Evolutionary conservation across 2,797 vertebrate species (phyloP).

Genomic region (Cuculus canorus): DNA sequence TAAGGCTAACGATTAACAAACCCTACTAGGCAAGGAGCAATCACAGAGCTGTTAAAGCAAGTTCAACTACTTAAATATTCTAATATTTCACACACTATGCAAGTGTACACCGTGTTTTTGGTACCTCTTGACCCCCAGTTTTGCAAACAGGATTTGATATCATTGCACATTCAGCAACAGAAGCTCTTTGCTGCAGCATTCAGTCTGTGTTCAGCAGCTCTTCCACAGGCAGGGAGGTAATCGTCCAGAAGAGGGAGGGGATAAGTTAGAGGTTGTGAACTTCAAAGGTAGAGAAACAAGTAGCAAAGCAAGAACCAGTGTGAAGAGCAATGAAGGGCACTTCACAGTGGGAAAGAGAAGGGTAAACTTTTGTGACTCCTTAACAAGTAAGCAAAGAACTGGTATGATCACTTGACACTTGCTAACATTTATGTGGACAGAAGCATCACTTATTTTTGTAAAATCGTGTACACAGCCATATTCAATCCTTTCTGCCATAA

Average conservation of each 20-base stretch:
- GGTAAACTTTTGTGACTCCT: background rate
- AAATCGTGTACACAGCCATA: background rate
- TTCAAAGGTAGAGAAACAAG: background rate
- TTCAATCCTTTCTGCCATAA: background rate
- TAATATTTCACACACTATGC: background rate
- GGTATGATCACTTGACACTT: background rate
- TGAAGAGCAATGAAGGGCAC: background rate
- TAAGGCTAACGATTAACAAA: background rate
- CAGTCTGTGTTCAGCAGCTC: background rate
- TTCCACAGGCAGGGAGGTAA: background rate
- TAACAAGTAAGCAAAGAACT: background rate
- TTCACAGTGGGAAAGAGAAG: background rate
- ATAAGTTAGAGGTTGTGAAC: background rate
- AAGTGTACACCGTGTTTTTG: rapidly evolving
- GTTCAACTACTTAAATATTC: background rate
- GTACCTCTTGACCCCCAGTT: background rate
- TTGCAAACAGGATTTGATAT: background rate
- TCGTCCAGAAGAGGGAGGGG: background rate
- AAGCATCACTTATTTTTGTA: background rate
- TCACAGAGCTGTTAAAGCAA: background rate
- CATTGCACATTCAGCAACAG: background rate
- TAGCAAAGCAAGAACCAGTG: background rate
- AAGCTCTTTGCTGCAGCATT: background rate
- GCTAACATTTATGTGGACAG: background rate
- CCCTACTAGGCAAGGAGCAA: background rate